Percentiles rank a stretch among this genome's conserved stretches.
phyloP scores from a whole-genome alignment of 2,888 invertebrate species.

The Pherbina coryleti region DNA sequence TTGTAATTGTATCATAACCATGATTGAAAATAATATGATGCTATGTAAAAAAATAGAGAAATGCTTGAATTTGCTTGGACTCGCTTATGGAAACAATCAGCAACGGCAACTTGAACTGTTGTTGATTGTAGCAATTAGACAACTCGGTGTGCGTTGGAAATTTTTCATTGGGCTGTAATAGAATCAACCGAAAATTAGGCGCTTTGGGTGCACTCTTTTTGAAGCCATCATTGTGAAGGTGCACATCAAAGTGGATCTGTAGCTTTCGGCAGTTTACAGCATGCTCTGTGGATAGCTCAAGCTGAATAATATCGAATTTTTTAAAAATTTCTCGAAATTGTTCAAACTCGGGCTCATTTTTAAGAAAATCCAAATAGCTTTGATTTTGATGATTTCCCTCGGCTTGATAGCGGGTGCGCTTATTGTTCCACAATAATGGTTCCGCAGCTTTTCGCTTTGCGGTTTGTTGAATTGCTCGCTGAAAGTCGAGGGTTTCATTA shows the following conservation, averaged over 20 bases:
- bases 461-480: conserved; percentile 39
- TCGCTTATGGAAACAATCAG: conserved; percentile 65
- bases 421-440: conserved; percentile 16
- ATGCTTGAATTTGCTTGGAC: conserved; percentile 67
- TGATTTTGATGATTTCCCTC: conserved; percentile 25
- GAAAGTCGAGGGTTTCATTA: not conserved
- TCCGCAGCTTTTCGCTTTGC: conserved; percentile 52
- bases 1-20: no score
- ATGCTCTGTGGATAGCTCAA: conserved; percentile 40
- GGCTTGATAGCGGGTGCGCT: conserved; percentile 33
- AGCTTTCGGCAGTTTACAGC: conserved; percentile 40
- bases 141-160: conserved; percentile 63
- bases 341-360: conserved; percentile 54
- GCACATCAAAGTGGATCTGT: conserved; percentile 61
- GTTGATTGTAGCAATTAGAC: conserved; percentile 53
- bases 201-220: conserved; percentile 58
- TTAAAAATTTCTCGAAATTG: conserved; percentile 58
- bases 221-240: conserved; percentile 61
- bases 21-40: not conserved
- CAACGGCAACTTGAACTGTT: conserved; percentile 56
- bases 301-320: conserved; percentile 59
- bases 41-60: conserved; percentile 64
- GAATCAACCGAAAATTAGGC: conserved; percentile 60
- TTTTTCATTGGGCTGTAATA: conserved; percentile 53
- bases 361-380: conserved; percentile 60